Base-by-base conservation (phyloP, 2,113 vertebrate species). In the Emydura subglobosa region DNA sequence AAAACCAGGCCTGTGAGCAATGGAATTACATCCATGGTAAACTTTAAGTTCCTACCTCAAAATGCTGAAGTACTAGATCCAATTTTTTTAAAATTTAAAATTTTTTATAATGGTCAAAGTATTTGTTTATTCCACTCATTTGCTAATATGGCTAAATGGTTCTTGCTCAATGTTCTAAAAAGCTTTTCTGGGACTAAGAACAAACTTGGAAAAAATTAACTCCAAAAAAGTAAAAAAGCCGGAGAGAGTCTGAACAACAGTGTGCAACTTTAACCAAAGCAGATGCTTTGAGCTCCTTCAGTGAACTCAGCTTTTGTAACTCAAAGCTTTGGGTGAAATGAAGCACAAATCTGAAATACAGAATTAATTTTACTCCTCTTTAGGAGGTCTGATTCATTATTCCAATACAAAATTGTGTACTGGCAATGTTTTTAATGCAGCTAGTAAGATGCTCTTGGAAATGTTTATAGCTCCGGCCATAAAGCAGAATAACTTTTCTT, bases 341-440 rank as follows among this genome's bases (percentile, higher is more conserved):
- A 74, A 14, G 39, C 39, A 17, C 55, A 68, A 81, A 25, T 53
- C 44, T 86, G 83, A 82, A 83, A 54, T 39, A n/a, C 44, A 68
- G 78, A 53, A 42, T 47, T 11, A 14, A 47, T 39, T 85, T 21
- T 68, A 0, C 0, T 83, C 44, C n/a, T 89, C 0, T 0, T 92
- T 87, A 79, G 86, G 19, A 87, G 49, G n/a, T 53, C n/a, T 57
- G 24, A 78, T 34, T 87, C 76, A 24, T 39, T 74, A 65, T 80
- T 83, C 6, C 51, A n/a, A 0, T 42, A 31, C 14, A 31, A 68
- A 86, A 80, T 51, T 55, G 42, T 57, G 1, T 54, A 14, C 29
- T 86, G 72, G 72, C 29, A 88, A 68, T 61, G 82, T 49, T 91
- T 91, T 79, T 76, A 65, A 27, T n/a, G 9, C 3, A 29, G 55